Evolutionary conservation across 2,113 vertebrate species (phyloP).

Genomic region (Leiothrix lutea): DNA sequence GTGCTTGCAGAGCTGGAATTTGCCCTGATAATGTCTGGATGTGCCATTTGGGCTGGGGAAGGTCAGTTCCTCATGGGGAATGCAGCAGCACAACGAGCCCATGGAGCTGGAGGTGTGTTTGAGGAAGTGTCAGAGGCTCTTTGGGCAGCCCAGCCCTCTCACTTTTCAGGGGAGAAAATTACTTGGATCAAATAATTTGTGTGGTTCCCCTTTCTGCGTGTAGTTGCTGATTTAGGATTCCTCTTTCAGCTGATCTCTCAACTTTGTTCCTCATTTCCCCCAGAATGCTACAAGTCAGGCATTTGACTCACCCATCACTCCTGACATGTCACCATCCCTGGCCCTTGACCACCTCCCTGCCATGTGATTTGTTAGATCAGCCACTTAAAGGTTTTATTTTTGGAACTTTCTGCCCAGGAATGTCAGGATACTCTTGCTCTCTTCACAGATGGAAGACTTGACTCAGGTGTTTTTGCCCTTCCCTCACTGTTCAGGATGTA

Average conservation of each 20-base stretch:
- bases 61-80: background rate
- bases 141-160: background rate
- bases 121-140: background rate
- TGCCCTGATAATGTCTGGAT: fast-evolving
- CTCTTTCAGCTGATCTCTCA: background rate
- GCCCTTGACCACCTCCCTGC: background rate
- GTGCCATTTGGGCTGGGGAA: background rate
- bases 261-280: background rate
- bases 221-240: background rate
- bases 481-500: fast-evolving
- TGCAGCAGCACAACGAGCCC: fast-evolving
- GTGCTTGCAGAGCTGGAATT: background rate
- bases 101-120: background rate
- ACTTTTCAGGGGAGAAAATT: background rate
- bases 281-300: background rate
- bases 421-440: background rate
- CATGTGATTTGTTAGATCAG: background rate
- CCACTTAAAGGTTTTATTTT: background rate
- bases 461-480: background rate
- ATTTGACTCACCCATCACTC: background rate
- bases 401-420: background rate
- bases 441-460: background rate
- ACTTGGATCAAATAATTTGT: background rate
- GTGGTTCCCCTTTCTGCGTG: background rate
- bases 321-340: background rate